Evolutionary conservation across 2,797 vertebrate genomes (phyloP).

Genomic region (Taenioides sp.): DNA sequence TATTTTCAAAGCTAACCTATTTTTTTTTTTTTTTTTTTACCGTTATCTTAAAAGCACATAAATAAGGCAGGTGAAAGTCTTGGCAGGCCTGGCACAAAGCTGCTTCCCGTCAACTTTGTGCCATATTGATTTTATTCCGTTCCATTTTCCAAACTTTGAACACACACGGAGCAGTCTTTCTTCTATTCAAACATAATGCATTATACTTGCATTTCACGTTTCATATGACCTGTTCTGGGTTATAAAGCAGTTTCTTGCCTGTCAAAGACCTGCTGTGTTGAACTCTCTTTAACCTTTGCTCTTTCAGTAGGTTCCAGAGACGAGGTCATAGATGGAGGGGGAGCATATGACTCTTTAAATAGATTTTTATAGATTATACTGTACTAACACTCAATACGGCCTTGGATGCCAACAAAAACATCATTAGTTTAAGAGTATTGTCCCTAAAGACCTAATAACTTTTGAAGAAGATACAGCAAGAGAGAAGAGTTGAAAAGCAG

Average conservation of each 20-base stretch:
- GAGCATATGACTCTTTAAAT: too few relatives aligned
- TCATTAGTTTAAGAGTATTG: background rate
- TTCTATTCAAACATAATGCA: slow-evolving; percentile 6
- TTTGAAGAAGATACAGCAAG: background rate
- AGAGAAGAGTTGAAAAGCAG: slow-evolving; percentile 3
- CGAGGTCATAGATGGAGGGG: too few relatives aligned
- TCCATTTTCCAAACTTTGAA: background rate
- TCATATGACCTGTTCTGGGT: background rate
- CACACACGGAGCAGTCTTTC: background rate
- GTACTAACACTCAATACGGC: slow-evolving; percentile 22
- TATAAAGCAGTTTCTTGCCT: background rate
- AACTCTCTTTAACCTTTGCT: slow-evolving; percentile 6
- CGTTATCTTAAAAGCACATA: slow-evolving; percentile 4
- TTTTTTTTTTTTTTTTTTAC: background rate
- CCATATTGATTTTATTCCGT: slow-evolving; percentile 1
- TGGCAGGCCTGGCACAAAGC: slow-evolving; percentile 8
- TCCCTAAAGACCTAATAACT: slow-evolving; percentile 3
- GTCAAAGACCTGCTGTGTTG: slow-evolving; percentile 5
- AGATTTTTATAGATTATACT: background rate
- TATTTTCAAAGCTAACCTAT: slow-evolving; percentile 7
- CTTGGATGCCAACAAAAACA: background rate
- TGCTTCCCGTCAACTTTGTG: background rate
- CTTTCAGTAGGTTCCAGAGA: background rate
- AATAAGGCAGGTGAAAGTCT: background rate
- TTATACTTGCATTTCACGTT: slow-evolving; percentile 1